Percentiles rank a stretch among this genome's conserved stretches.
Evolutionary conservation across 2,888 invertebrate genomes (phyloP).

Genomic region (Unio delphinus): DNA sequence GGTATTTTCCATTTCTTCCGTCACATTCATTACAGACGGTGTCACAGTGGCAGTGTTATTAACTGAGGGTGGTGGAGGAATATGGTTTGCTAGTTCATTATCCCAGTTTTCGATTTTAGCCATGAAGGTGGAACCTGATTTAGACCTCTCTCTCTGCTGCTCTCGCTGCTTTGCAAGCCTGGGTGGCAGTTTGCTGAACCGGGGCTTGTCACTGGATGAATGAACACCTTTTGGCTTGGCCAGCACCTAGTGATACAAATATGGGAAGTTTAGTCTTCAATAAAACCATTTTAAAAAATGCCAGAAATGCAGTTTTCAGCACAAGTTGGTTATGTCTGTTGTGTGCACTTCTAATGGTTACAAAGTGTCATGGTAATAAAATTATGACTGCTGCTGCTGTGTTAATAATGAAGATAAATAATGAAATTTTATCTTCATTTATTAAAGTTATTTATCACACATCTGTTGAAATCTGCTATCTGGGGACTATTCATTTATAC

Average conservation of each 20-base stretch:
- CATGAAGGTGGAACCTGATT: conserved; percentile 44
- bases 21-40: conserved; percentile 13
- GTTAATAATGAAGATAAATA: no score
- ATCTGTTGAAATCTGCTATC: no score
- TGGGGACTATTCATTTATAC: no score
- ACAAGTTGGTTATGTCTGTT: no score
- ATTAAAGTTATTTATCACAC: no score
- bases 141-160: conserved; percentile 70
- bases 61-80: conserved; percentile 47
- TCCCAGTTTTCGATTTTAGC: conserved; percentile 71
- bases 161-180: conserved; percentile 84
- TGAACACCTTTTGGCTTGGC: conserved; percentile 60
- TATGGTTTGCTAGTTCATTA: conserved; percentile 69
- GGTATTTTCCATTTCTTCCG: conserved; percentile 20
- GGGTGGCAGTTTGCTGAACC: conserved; percentile 78
- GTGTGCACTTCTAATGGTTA: no score
- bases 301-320: no score
- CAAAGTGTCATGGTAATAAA: no score
- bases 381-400: no score
- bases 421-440: no score
- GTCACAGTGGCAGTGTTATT: conserved; percentile 11
- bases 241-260: conserved; percentile 45
- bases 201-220: conserved; percentile 40
- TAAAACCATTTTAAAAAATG: no score
- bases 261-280: no score